Base-by-base conservation (phyloP, 2,888 invertebrate species). In the Amphipyra tragopoginis region DNA sequence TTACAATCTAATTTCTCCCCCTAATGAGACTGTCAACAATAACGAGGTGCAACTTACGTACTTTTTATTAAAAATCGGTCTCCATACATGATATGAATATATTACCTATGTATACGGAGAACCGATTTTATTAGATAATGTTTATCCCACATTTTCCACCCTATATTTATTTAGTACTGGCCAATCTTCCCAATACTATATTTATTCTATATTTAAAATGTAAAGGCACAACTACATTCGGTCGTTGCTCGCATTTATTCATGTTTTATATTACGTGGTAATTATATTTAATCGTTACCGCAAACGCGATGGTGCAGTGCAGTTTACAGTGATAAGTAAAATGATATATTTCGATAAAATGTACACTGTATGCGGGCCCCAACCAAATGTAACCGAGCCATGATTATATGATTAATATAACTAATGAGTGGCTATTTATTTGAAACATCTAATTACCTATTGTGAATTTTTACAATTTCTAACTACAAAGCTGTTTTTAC, bases 401-500 rank as follows among this genome's bases (percentile, higher is more conserved):
- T 56, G 72, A 72, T 49, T 64, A 71, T 64, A 59, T 71, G 73
- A 68, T 60, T 77, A 65, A 65, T 69, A 75, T 62, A 71, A 74
- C 67, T 72, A 79, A 76, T 78, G 74, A 75, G 77, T 74, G 70
- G 65, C 77, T 86, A 85, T 81, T 77, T 67, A 72, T 75, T 79
- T 75, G 79, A 80, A 88, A 88, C 90, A 86, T 81, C 87, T 88
- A 89, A 76, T 75, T 71, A 74, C 72, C 82, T 85, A 83, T 62
- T 75, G 82, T 86, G 84, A 85, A 78, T 84, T 85, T 86, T 86
- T 89, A 89, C 87, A 90, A 85, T 86, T 81, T 87, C 86, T 90
- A 89, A 83, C 86, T 91, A 90, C 79, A 71, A 90, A 91, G 90
- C 90, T 79, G 83, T 87, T 86, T 88, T 86, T 89, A 88, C 86